These are phyloP conservation scores for Phainopepla nitens DNA, from an alignment of 2,113 vertebrate species.

Conservation along the genomic window DNA sequence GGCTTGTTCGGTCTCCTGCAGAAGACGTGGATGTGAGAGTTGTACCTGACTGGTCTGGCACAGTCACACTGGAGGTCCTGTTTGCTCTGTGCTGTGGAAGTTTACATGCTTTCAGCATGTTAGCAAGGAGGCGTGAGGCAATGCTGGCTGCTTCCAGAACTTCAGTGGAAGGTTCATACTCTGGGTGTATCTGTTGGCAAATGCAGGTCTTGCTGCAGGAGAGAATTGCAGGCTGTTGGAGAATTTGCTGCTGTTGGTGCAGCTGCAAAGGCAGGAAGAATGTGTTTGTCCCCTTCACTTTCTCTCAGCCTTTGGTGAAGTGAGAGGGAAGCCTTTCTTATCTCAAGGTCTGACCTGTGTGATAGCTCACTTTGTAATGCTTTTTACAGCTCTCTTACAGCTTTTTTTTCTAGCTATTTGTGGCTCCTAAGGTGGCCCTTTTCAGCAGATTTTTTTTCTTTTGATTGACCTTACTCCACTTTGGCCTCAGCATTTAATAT, in stretches of 20 bases:
- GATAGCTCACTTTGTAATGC: neutral
- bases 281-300: neutral
- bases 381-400: neutral
- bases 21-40: neutral
- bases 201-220: neutral
- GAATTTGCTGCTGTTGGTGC: neutral
- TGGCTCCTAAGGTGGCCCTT: neutral
- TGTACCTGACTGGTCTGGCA: neutral
- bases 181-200: neutral
- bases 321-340: neutral
- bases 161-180: neutral
- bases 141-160: neutral
- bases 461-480: neutral
- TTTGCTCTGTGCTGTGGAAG: neutral
- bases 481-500: neutral
- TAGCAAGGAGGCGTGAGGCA: neutral
- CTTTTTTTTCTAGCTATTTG: neutral
- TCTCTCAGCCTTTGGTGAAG: neutral
- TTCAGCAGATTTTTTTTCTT: neutral
- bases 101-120: neutral
- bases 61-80: neutral
- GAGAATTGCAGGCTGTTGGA: neutral
- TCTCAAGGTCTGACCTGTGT: neutral
- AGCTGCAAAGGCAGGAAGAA: neutral
- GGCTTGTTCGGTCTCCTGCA: neutral